Evolutionary conservation across 2,113 vertebrate genomes (phyloP), one percentile per base, ranked within the genome.

Genomic region (Cephalopholis sonnerati): DNA sequence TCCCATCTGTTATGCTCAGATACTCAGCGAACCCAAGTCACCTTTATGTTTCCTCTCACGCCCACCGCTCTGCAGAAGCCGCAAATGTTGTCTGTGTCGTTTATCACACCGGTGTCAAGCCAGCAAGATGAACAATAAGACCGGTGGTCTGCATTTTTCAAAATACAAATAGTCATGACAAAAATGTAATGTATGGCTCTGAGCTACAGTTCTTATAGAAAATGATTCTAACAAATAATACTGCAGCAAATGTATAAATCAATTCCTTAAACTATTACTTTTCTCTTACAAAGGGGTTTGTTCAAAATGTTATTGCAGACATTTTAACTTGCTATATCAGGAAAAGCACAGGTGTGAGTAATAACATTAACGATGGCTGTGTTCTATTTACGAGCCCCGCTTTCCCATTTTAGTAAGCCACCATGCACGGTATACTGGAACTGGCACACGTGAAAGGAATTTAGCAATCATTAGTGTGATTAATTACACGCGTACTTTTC

Each of bases 1-100:
- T 83, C 79, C 86, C 92, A 90, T 89, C 88, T 83, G 87, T 90
- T 90, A 81, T 70, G 51, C 63, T 86, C 87, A 80, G 74, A 89
- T 83, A 81, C 71, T 76, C 79, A 15, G 54, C 41, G 63, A 85
- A 80, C 86, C 81, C 44, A 10, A 82, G 74, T 90, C 82, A 89
- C 84, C 88, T 87, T 89, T 83, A 51, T 87, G 87, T 85, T 90
- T 89, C 86, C 76, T 74, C 82, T 79, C 81, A 80, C 72, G 74
- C 55, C 83, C 82, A 75, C 68, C 4, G 16, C 61, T 81, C 81
- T 54, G 80, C 87, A 87, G 59, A 81, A 78, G 73, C 79, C 4
- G 66, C 50, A 46, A 80, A 81, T 55, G 48, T 55, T 76, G 84
- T 68, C 77, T 5, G 7, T 25, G 65, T 61, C 66, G 81, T 90